A percentile compares a stretch with the other conserved stretches of the same genome.
phyloP scores from a whole-genome alignment of 2,797 vertebrate genomes.

The Naso thynnoides region DNA sequence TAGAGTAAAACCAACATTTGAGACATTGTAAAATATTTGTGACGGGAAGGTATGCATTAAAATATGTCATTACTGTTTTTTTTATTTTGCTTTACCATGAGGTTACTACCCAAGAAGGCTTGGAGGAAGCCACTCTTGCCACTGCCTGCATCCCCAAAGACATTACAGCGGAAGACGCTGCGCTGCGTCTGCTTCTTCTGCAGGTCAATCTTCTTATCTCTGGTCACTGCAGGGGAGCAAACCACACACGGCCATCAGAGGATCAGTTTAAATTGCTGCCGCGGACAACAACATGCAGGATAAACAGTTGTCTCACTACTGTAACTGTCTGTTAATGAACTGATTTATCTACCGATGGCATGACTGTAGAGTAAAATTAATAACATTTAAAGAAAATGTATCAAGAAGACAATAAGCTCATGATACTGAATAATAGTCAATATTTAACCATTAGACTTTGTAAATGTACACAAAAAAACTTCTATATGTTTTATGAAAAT shows the following conservation, averaged over 20 bases:
- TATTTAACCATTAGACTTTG: too few species aligned
- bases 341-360: background rate
- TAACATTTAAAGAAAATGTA: background rate
- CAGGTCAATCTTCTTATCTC: slow-evolving; percentile 96
- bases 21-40: background rate
- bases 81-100: slow-evolving; percentile 83
- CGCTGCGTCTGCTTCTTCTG: slow-evolving; percentile 98
- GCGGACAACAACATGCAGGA: slow-evolving; percentile 8
- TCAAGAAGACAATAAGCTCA: background rate
- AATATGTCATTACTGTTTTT: background rate
- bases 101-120: slow-evolving; percentile 92
- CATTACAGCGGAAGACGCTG: slow-evolving; percentile 94
- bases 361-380: background rate
- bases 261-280: slow-evolving; percentile 42
- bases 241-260: slow-evolving; percentile 19
- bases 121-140: slow-evolving; percentile 96
- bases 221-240: slow-evolving; percentile 87
- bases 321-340: slow-evolving; percentile 6
- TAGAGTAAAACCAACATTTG: background rate
- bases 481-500: background rate
- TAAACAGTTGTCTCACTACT: slow-evolving; percentile 2
- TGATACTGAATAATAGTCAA: background rate
- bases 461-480: background rate
- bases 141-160: slow-evolving; percentile 91
- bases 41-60: background rate